Evolutionary conservation across 1,140 invertebrate species (phyloP), one percentile per base, ranked within the genome.

Genomic region (Drosophila ironensis): DNA sequence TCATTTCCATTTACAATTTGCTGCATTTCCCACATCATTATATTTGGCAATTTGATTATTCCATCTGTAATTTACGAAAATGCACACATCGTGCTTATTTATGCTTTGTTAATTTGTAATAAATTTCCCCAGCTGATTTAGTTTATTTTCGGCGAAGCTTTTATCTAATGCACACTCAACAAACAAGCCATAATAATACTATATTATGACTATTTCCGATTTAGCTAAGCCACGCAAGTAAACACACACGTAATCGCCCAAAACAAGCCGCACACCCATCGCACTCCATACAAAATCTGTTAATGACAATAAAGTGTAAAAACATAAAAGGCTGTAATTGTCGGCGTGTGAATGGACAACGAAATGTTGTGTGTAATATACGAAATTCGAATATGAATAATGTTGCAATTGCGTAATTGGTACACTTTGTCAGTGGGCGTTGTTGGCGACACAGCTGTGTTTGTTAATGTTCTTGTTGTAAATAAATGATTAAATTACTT

Each of bases 401-500:
- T 44, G 45, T 44, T 44, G 46, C 48, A 28, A 59, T 71, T 71
- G 33, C 33, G 44, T 71, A 71, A 71, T 61, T 72, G 59, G 53
- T 52, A 38, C 45, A 52, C 61, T 51, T 47, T 59, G 52, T 71
- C 44, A 38, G 42, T 50, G 14, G 19, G 38, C n/a, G n/a, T n/a
- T n/a, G n/a, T 12, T 8, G 6, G 33, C 59, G 12, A 12, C 38
- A 28, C 38, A 11, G 38, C 52, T 45, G 52, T 61, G 68, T 71
- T 72, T 72, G 63, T 72, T 72, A 78, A 69, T 68, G 68, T 77
- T 38, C 75, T 57, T 78, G 61, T 72, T 72, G 68, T 78, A 72
- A 72, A 67, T 78, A 72, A 77, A 72, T 77, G 47, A 78, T 72
- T 42, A 77, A 77, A 72, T 72, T 78, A 69, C 74, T 68, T 72